These are phyloP conservation scores for Nasonia longicornis DNA, from an alignment of 1,140 invertebrate genomes.

Conservation along the genomic window DNA sequence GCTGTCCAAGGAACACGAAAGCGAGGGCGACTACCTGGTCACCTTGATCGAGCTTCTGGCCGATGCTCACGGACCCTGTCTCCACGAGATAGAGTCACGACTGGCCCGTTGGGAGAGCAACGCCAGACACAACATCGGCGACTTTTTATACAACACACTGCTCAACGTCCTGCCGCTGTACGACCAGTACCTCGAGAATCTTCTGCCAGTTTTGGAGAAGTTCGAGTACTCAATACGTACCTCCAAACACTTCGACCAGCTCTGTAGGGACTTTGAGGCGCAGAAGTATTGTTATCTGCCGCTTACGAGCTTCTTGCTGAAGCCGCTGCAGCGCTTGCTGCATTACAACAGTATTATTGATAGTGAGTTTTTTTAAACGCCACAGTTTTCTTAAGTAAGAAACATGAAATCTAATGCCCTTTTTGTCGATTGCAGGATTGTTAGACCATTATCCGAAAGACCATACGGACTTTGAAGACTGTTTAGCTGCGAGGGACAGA, in stretches of 20 bases:
- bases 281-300: slow-evolving; percentile 90
- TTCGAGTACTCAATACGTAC: slow-evolving; percentile 80
- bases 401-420: neutral
- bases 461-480: slow-evolving; percentile 82
- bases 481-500: slow-evolving; percentile 77
- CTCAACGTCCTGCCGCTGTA: slow-evolving; percentile 76
- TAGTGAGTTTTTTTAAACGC: slow-evolving; percentile 71
- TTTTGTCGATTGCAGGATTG: slow-evolving; percentile 70
- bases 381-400: neutral
- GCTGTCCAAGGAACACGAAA: slow-evolving; percentile 73
- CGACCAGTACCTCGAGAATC: slow-evolving; percentile 83
- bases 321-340: slow-evolving; percentile 88
- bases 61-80: slow-evolving; percentile 75
- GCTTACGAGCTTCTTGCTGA: slow-evolving; percentile 86
- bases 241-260: slow-evolving; percentile 81
- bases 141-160: slow-evolving; percentile 69
- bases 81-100: slow-evolving; percentile 78
- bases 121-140: slow-evolving; percentile 72
- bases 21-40: slow-evolving; percentile 73
- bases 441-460: slow-evolving; percentile 82
- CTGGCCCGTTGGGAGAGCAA: slow-evolving; percentile 74
- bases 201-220: slow-evolving; percentile 80
- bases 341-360: slow-evolving; percentile 88
- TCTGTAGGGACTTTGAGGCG: slow-evolving; percentile 87
- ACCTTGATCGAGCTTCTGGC: slow-evolving; percentile 75